Evolutionary conservation across 2,797 vertebrate species (phyloP).

Genomic region (Heliangelus exortis): DNA sequence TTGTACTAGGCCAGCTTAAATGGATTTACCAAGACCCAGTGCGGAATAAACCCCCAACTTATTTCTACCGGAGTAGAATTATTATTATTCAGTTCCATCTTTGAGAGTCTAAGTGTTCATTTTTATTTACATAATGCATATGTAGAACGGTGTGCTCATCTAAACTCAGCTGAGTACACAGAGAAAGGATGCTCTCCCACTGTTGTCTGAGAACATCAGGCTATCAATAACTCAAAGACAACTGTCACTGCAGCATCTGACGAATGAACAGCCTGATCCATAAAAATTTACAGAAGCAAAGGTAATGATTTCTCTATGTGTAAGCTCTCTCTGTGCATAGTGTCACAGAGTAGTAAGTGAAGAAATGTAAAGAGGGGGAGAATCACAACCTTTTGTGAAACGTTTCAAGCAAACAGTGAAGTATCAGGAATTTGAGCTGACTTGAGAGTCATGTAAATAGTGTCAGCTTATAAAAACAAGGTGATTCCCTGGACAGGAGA

Average conservation of each 20-base stretch:
- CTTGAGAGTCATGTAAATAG: slow-evolving; percentile 71
- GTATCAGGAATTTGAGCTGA: slow-evolving; percentile 64
- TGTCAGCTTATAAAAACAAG: slow-evolving; percentile 72
- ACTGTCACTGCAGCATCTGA: slow-evolving; percentile 36
- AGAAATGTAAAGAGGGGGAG: slow-evolving; percentile 24
- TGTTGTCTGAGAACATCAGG: neutral
- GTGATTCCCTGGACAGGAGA: slow-evolving; percentile 67
- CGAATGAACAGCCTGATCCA: neutral
- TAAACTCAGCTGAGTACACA: neutral
- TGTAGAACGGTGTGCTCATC: neutral
- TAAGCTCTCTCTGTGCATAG: slow-evolving; percentile 11
- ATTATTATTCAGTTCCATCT: neutral
- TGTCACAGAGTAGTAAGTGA: slow-evolving; percentile 14
- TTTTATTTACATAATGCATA: neutral
- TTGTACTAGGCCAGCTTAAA: neutral
- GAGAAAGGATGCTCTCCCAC: neutral
- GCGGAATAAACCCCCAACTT: neutral
- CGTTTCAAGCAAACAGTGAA: slow-evolving; percentile 64
- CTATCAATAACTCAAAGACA: neutral
- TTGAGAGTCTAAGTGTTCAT: neutral
- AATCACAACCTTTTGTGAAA: slow-evolving; percentile 50
- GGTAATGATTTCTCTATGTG: slow-evolving; percentile 47
- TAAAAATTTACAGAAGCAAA: neutral
- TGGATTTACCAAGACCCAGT: neutral
- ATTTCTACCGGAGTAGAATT: neutral